phyloP scores from a whole-genome alignment of 1,140 invertebrate species.

The Goniozus legneri region DNA sequence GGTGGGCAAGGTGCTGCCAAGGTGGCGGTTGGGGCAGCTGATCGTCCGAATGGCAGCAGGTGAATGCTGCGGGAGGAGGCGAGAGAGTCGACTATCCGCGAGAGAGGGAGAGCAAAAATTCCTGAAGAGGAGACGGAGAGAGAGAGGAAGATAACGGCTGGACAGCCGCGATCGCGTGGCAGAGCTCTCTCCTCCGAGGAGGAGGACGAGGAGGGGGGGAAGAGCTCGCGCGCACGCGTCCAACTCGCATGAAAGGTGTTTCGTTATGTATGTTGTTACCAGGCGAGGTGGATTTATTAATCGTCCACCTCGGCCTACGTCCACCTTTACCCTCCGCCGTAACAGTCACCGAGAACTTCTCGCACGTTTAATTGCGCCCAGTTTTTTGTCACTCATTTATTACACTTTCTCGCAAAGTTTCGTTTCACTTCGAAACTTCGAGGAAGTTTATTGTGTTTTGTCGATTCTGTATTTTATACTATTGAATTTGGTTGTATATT shows the following conservation, averaged over 20 bases:
- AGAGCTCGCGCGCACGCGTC: conserved; percentile 37
- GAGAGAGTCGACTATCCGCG: too few species aligned
- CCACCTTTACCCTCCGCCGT: too few species aligned
- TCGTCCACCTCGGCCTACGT: too few species aligned
- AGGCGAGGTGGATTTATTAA: conserved; percentile 30
- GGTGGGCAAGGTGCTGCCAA: conserved; percentile 44
- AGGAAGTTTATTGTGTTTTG: too few species aligned
- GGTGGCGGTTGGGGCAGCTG: conserved; percentile 50
- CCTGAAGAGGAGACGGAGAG: conserved; percentile 2
- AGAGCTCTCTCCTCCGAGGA: conserved; percentile 2
- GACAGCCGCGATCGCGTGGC: conserved; percentile 12
- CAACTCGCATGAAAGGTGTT: conserved; percentile 47
- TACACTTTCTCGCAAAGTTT: too few species aligned
- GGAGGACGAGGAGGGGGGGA: conserved; percentile 34
- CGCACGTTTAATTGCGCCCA: too few species aligned
- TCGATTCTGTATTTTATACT: too few species aligned
- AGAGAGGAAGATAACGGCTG: background rate
- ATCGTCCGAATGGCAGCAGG: conserved; percentile 48
- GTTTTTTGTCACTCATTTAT: too few species aligned
- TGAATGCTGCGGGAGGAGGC: conserved; percentile 43
- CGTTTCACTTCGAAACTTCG: too few species aligned
- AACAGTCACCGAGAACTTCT: too few species aligned
- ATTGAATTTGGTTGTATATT: too few species aligned
- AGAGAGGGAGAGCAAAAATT: conserved; percentile 16
- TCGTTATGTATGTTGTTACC: conserved; percentile 43